Percentiles rank a stretch among this genome's conserved stretches.
Conservation (phyloP, 30 jellyfish, hydroid and myxozoan genomes). For the Cassiopea andromeda region DNA sequence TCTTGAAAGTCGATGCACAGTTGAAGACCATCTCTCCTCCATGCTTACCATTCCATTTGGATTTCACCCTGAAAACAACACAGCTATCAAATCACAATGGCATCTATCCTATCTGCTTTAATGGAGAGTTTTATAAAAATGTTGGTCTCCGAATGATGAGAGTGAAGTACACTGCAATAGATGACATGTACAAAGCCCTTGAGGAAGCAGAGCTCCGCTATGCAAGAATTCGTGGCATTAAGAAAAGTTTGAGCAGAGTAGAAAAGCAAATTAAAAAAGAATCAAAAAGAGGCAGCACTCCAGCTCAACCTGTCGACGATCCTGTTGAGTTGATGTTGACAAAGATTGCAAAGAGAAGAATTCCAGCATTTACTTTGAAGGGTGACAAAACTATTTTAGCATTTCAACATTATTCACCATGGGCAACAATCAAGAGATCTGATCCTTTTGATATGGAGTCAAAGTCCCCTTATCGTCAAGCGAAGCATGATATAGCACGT, state of each 20-base stretch:
- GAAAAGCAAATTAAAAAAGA: background rate
- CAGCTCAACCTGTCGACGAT: background rate
- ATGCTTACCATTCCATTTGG: slow-evolving; percentile 26
- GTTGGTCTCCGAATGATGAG: slow-evolving; percentile 25
- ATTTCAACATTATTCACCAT: slow-evolving; percentile 49
- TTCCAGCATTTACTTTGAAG: slow-evolving; percentile 26
- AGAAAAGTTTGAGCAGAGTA: slow-evolving; percentile 2
- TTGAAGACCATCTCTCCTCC: slow-evolving; percentile 22
- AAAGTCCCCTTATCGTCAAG: background rate
- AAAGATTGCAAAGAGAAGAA: slow-evolving; percentile 13
- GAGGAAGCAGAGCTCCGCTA: slow-evolving; percentile 58
- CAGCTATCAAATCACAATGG: slow-evolving; percentile 2
- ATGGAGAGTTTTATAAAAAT: slow-evolving; percentile 48
- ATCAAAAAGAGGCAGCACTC: background rate
- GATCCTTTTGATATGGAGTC: background rate
- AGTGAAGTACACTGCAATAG: background rate
- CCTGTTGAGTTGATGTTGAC: slow-evolving; percentile 3
- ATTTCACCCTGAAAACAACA: slow-evolving; percentile 12
- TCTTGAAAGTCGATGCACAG: slow-evolving; percentile 1
- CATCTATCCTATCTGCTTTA: slow-evolving; percentile 28
- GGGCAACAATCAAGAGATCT: slow-evolving; percentile 45
- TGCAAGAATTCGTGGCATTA: background rate
- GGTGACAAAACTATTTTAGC: slow-evolving; percentile 32
- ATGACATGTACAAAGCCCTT: slow-evolving; percentile 34
- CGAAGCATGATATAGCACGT: background rate